phyloP scores from a whole-genome alignment of 2,888 invertebrate genomes.

The Ophioninae sp. region DNA sequence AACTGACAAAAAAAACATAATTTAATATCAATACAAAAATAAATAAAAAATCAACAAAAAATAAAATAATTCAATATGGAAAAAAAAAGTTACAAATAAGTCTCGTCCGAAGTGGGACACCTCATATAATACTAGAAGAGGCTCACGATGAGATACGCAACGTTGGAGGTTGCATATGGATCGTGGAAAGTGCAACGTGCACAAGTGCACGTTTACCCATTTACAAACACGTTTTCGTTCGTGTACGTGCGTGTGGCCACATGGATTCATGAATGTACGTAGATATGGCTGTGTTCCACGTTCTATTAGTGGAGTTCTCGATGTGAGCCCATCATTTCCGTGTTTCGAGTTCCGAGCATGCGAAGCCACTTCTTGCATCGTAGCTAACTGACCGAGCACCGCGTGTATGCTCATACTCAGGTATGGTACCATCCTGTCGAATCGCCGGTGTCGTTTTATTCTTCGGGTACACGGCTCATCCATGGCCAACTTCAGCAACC shows the following conservation, averaged over 20 bases:
- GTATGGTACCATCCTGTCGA: neutral
- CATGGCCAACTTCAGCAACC: neutral
- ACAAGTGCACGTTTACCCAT: neutral
- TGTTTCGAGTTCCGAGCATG: slow-evolving; percentile 68
- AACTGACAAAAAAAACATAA: too few relatives aligned
- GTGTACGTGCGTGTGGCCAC: neutral
- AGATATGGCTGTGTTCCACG: slow-evolving; percentile 50
- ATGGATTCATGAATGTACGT: slow-evolving; percentile 57
- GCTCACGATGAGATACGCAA: slow-evolving; percentile 13
- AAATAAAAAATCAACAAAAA: too few relatives aligned
- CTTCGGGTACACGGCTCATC: neutral
- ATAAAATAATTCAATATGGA: neutral
- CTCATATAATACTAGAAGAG: slow-evolving; percentile 12
- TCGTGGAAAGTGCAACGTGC: slow-evolving; percentile 35
- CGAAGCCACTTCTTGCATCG: slow-evolving; percentile 35
- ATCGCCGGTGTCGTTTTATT: neutral
- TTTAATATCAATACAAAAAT: too few relatives aligned
- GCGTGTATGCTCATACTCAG: slow-evolving; percentile 20
- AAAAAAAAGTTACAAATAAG: neutral
- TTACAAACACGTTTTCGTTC: neutral
- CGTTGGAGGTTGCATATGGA: slow-evolving; percentile 22
- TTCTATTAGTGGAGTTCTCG: slow-evolving; percentile 61
- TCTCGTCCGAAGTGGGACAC: neutral
- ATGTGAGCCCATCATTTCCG: slow-evolving; percentile 75
- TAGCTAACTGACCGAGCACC: slow-evolving; percentile 41